Evolutionary conservation across 1,140 invertebrate species (phyloP), one percentile per base, ranked within the genome.

Genomic region (Pseudomyrmex flavicornis): DNA sequence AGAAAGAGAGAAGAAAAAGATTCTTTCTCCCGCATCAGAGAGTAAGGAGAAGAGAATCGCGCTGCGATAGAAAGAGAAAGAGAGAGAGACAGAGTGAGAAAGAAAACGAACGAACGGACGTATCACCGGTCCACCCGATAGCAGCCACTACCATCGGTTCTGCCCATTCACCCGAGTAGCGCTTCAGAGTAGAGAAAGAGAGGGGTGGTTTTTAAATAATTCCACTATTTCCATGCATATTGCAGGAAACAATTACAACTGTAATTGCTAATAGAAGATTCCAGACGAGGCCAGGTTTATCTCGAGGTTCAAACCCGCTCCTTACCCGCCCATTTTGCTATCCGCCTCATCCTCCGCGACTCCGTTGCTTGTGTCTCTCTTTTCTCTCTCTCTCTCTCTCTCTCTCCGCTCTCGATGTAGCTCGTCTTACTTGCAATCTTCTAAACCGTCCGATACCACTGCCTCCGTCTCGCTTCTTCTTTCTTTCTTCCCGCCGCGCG

Each of bases 221-320:
- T 94, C 88, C 85, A 93, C 93, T 92, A 94, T 94, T 94, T 94
- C 92, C 91, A 94, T 94, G 92, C 93, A 94, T 94, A 94, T 94
- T 94, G 93, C 93, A 94, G 93, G 93, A 94, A 94, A 94, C 93
- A 94, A 94, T 94, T 94, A 94, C 94, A 94, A 93, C 90, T 94
- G 93, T 94, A 94, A 94, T 94, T 94, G 93, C 93, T 94, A 94
- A 94, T 94, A 94, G 93, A 94, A 94, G 93, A 94, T 93, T 94
- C 92, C 92, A 94, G 93, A 92, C 93, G 92, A 94, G 92, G 91
- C 90, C 90, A 92, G 92, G 91, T 93, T 94, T 94, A 94, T 94
- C 93, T 93, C 90, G 73, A 91, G 87, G 88, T 86, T 90, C 84
- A 88, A 90, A 92, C 86, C 84, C 87, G 83, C 66, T 88, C 65